These are phyloP conservation scores for Halocaridina rubra DNA, from an alignment of 2,888 invertebrate species.

Conservation along the genomic window DNA sequence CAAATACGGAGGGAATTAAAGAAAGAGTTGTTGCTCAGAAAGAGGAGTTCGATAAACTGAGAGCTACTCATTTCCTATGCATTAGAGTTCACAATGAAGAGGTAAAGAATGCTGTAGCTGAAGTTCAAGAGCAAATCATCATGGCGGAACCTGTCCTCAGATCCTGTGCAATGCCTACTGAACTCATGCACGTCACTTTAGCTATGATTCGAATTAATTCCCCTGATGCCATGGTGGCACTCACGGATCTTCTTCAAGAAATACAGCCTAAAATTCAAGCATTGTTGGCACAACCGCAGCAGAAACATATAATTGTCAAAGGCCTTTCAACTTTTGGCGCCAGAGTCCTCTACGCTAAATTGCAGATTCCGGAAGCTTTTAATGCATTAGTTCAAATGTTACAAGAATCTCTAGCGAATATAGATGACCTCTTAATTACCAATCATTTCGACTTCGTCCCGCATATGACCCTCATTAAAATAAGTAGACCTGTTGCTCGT, in stretches of 20 bases:
- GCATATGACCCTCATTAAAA: constrained; percentile 70
- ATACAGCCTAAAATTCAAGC: constrained; percentile 51
- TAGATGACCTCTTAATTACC: constrained; percentile 67
- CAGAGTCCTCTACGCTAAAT: constrained; percentile 68
- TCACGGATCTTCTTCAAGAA: constrained; percentile 27
- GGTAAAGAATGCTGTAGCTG: constrained; percentile 65
- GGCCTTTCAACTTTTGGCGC: constrained; percentile 68
- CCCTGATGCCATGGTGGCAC: constrained; percentile 64
- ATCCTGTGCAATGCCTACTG: constrained; percentile 67
- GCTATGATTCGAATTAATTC: constrained; percentile 68
- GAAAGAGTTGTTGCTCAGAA: not conserved
- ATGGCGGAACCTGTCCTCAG: constrained; percentile 67
- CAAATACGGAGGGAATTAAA: not conserved
- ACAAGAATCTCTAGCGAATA: constrained; percentile 65
- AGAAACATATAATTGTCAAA: constrained; percentile 61
- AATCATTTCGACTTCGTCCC: constrained; percentile 69
- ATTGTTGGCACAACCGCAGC: constrained; percentile 64
- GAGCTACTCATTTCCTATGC: constrained; percentile 69
- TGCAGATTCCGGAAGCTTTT: constrained; percentile 66
- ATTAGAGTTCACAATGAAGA: constrained; percentile 67
- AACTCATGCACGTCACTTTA: constrained; percentile 69
- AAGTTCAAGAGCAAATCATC: constrained; percentile 67
- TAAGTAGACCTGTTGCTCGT: constrained; percentile 67
- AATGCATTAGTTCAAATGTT: constrained; percentile 66
- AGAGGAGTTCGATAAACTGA: constrained; percentile 24